Conservation (phyloP, 2,113 vertebrate species). For the Erythrolamprus reginae region DNA sequence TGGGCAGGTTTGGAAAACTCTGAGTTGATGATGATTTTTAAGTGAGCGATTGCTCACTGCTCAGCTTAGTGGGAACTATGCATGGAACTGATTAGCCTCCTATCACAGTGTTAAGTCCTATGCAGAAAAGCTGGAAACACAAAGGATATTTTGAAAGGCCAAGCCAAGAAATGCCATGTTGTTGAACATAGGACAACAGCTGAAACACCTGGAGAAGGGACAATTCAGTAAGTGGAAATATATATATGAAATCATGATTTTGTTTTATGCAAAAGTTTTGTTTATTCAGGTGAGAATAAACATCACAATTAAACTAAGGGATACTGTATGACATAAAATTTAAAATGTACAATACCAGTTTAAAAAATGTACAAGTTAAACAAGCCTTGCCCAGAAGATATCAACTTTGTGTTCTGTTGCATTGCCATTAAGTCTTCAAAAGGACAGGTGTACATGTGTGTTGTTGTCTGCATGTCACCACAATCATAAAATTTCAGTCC, state of each 20-base stretch:
- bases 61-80: too few species aligned
- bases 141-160: conserved; percentile 33
- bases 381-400: neutral
- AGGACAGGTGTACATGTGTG: neutral
- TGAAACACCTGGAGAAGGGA: conserved; percentile 11
- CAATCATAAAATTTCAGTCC: neutral
- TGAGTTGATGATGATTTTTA: too few species aligned
- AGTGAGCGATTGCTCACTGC: too few species aligned
- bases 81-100: conserved; percentile 62
- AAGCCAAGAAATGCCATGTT: conserved; percentile 39
- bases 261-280: neutral
- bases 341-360: neutral
- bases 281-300: neutral
- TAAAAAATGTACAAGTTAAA: neutral
- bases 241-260: neutral
- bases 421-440: neutral
- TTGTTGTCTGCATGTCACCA: neutral
- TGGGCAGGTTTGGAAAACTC: too few species aligned
- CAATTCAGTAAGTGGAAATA: neutral
- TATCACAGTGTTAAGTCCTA: conserved; percentile 48
- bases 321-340: neutral
- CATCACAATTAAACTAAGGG: neutral
- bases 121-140: conserved; percentile 34
- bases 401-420: neutral
- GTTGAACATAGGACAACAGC: neutral